Conservation (phyloP, 2,113 vertebrate species). For the Xenus cinereus region DNA sequence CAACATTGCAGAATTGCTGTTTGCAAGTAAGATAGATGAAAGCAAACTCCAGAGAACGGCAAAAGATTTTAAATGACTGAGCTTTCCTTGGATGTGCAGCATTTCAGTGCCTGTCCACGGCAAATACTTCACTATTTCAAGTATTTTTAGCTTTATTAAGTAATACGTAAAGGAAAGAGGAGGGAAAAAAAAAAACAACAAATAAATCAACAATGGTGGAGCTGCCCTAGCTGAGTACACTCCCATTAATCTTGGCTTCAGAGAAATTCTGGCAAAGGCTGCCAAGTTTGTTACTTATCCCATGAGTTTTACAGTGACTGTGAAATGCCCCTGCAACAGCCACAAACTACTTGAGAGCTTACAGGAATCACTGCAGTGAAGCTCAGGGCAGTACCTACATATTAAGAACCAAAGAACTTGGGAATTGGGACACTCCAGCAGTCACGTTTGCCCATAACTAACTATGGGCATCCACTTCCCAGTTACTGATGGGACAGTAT, state of each 20-base stretch:
- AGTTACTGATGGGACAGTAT: neutral
- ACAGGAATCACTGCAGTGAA: neutral
- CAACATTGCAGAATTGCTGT: accelerated
- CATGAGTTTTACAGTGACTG: accelerated
- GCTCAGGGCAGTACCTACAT: neutral
- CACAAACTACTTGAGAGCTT: neutral
- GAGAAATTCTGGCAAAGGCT: neutral
- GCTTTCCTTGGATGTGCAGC: neutral
- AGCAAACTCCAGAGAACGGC: neutral
- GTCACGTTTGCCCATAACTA: accelerated
- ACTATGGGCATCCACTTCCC: neutral
- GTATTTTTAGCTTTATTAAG: neutral
- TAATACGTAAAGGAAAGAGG: neutral
- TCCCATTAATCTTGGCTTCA: neutral
- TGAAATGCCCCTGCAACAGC: neutral
- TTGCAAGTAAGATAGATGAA: neutral
- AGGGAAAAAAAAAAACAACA: neutral
- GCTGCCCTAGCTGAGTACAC: neutral
- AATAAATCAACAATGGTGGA: neutral
- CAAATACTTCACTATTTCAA: neutral
- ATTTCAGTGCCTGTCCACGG: neutral
- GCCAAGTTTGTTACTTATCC: neutral
- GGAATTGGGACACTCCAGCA: neutral
- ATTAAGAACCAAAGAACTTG: neutral
- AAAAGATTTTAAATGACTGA: neutral